These are phyloP conservation scores for Paedocypris micromegethes DNA, from an alignment of 2,797 vertebrate genomes.

Conservation along the genomic window DNA sequence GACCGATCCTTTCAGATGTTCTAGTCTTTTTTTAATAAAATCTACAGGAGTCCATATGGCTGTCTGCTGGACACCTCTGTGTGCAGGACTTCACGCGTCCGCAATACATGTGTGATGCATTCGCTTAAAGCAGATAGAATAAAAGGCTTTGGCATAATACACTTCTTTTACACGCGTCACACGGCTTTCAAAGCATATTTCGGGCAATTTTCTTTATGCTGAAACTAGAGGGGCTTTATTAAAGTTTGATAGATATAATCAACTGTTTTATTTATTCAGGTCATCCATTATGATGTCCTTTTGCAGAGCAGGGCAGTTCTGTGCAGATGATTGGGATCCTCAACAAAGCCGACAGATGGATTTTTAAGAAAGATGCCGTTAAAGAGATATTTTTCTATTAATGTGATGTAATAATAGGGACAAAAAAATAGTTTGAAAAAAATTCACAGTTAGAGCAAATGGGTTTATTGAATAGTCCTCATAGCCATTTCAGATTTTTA, in stretches of 20 bases:
- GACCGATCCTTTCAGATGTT: not conserved
- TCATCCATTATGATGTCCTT: constrained; percentile 19
- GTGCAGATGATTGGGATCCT: not conserved
- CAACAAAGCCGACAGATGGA: not conserved
- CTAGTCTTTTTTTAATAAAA: constrained; percentile 9
- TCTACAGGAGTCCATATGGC: constrained; percentile 9
- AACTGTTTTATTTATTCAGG: constrained; percentile 27
- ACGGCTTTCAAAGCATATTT: constrained; percentile 14
- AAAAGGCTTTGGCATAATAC: constrained; percentile 15
- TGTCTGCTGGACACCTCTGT: constrained; percentile 12
- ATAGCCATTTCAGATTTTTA: too few species aligned
- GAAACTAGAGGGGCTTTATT: constrained; percentile 8
- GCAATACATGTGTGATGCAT: not conserved
- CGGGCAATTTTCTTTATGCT: constrained; percentile 17
- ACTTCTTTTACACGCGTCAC: not conserved
- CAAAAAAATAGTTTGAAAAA: not conserved
- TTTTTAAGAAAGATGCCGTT: constrained; percentile 4
- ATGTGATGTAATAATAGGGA: not conserved
- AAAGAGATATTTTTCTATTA: not conserved
- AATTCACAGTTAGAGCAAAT: not conserved
- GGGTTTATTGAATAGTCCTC: not conserved
- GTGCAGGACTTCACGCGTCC: constrained; percentile 5
- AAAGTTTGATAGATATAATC: constrained; percentile 25
- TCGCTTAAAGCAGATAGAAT: constrained; percentile 13
- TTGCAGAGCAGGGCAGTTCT: constrained; percentile 11